Evolutionary conservation across 2,797 vertebrate genomes (phyloP), one percentile per base, ranked within the genome.

Genomic region (Diglossa cyanea): DNA sequence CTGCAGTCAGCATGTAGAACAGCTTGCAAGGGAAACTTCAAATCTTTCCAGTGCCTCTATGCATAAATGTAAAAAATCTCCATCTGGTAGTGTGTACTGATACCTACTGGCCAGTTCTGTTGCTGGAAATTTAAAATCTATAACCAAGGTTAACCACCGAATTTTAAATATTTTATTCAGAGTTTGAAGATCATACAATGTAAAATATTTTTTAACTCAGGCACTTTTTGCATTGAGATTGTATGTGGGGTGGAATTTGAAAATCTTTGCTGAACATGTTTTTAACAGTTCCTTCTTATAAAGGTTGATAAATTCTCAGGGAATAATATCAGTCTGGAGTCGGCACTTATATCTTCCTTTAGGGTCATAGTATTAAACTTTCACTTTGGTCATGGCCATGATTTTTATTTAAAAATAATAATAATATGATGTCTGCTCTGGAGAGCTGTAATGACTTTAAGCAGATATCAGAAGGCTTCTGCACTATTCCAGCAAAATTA

Each of bases 61-160:
- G 58, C 35, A 78, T 54, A 87, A 91, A 83, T 65, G 39, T 77
- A 75, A 93, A 94, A 94, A 74, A 51, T 75, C 30, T 85, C 72
- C 24, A 79, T 78, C 48, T 85, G 60, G n/a, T 11, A 76, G 28
- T 28, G 26, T 51, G 9, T 16, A 75, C 10, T 93, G 62, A 39
- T 82, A 81, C 31, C 18, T 83, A 58, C 14, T 55, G 73, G 47
- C 60, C 62, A 51, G 28, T 68, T 87, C 51, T 19, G 3, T 28
- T 40, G 28, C 20, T 70, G 28, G 28, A 62, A 92, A 70, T 82
- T 39, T n/a, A n/a, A 77, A 78, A 70, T 20, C 35, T 48, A 7
- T 30, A 65, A 7, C 23, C 77, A 72, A 75, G 28, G 33, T 65
- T 68, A 61, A 65, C 10, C 23, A 39, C 5, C 28, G 12, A 0